Evolutionary conservation across 2,113 vertebrate genomes (phyloP).

Genomic region (Hymenochirus boettgeri): DNA sequence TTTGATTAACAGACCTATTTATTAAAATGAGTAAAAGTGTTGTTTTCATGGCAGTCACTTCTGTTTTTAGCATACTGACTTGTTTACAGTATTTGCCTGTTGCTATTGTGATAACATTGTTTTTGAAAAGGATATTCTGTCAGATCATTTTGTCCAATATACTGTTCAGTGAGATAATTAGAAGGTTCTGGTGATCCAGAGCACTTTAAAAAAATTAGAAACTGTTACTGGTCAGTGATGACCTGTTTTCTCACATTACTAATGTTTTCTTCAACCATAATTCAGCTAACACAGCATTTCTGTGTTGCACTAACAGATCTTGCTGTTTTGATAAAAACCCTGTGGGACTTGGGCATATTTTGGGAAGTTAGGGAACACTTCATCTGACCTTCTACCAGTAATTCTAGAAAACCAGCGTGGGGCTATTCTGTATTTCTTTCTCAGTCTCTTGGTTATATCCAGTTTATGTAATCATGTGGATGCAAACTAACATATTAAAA

Average conservation of each 20-base stretch:
- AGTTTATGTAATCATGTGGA: not conserved
- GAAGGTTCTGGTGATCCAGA: too few species aligned
- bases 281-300: slow-evolving; percentile 14
- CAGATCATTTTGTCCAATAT: too few species aligned
- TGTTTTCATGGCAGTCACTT: too few species aligned
- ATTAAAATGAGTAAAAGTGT: too few species aligned
- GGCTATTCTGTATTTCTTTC: not conserved
- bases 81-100: too few species aligned
- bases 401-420: slow-evolving; percentile 34
- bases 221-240: too few species aligned
- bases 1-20: too few species aligned
- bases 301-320: slow-evolving; percentile 4
- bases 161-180: too few species aligned
- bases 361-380: slow-evolving; percentile 33
- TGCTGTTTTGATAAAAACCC: slow-evolving; percentile 16
- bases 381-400: slow-evolving; percentile 23
- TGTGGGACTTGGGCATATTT: slow-evolving; percentile 13
- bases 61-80: too few species aligned
- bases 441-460: not conserved
- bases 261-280: not conserved
- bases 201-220: slow-evolving; percentile 4
- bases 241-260: not conserved
- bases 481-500: not conserved
- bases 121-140: too few species aligned
- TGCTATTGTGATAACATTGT: too few species aligned